These are phyloP conservation scores for Neodiprion pinetum DNA, from an alignment of 1,140 invertebrate genomes.

Conservation along the genomic window DNA sequence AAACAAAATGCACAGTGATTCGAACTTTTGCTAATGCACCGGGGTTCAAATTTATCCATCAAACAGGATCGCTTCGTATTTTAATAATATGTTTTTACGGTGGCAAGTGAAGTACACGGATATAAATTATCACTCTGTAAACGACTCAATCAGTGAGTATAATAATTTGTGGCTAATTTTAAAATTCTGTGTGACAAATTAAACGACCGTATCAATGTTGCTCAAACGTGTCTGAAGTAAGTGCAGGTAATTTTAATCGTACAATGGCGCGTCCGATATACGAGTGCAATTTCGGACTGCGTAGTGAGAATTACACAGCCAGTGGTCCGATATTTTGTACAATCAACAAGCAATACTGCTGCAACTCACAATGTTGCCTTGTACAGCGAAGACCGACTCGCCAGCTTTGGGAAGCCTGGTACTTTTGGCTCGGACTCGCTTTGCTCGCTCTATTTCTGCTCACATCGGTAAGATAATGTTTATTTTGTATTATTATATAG, in stretches of 20 bases:
- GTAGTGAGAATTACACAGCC: slow-evolving; percentile 17
- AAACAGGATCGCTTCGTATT: too few relatives aligned
- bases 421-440: slow-evolving; percentile 52
- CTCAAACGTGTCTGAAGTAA: background rate
- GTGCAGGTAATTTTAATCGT: background rate
- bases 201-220: background rate
- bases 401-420: slow-evolving; percentile 54
- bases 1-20: too few relatives aligned
- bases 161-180: too few relatives aligned
- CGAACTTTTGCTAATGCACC: too few relatives aligned
- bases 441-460: slow-evolving; percentile 46
- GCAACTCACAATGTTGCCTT: slow-evolving; percentile 48
- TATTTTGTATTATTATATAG: too few relatives aligned
- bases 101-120: too few relatives aligned
- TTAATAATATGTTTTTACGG: too few relatives aligned
- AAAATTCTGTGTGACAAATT: background rate
- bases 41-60: too few relatives aligned
- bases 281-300: slow-evolving; percentile 37
- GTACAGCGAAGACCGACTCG: slow-evolving; percentile 46
- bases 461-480: slow-evolving; percentile 37
- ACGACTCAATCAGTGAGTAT: too few relatives aligned
- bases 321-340: slow-evolving; percentile 37
- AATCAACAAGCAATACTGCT: slow-evolving; percentile 45
- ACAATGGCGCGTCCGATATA: slow-evolving; percentile 22
- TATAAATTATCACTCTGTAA: too few relatives aligned